Percentiles rank a stretch among this genome's conserved stretches.
Conservation (phyloP, 2,888 invertebrate genomes). For the Polymixis flavicincta region DNA sequence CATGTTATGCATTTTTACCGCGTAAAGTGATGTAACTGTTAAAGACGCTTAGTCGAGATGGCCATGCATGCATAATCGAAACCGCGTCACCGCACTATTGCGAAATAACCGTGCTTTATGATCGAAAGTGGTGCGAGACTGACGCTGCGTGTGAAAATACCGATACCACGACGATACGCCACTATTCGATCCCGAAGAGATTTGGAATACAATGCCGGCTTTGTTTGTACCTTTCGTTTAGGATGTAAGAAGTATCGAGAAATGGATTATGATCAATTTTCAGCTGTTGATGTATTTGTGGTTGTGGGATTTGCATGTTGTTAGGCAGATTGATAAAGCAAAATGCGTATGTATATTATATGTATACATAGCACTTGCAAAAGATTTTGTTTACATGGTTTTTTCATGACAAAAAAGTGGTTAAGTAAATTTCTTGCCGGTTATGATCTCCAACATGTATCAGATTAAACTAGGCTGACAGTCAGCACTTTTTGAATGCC, state of each 20-base stretch:
- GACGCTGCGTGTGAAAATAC: constrained; percentile 41
- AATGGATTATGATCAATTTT: not conserved
- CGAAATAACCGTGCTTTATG: constrained; percentile 67
- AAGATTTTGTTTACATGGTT: not conserved
- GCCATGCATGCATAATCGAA: constrained; percentile 62
- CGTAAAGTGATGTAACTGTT: constrained; percentile 55
- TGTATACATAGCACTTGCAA: not conserved
- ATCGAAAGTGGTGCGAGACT: constrained; percentile 66
- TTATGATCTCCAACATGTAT: not conserved
- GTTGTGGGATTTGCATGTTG: not conserved
- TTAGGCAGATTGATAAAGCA: constrained; percentile 13
- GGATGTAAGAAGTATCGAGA: not conserved
- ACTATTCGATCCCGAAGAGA: not conserved
- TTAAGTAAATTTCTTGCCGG: not conserved
- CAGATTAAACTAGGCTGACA: too few relatives aligned
- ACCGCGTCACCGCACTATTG: constrained; percentile 59
- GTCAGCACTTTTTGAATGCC: too few relatives aligned
- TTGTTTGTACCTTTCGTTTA: not conserved
- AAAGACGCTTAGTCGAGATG: constrained; percentile 60
- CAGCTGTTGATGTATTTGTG: not conserved
- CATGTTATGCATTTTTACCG: constrained; percentile 44
- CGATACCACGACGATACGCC: not conserved
- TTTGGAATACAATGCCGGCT: constrained; percentile 1
- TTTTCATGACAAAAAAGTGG: not conserved
- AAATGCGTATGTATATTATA: too few relatives aligned